Base-by-base conservation (phyloP, 2,113 vertebrate species). In the Trematomus loennbergii region DNA sequence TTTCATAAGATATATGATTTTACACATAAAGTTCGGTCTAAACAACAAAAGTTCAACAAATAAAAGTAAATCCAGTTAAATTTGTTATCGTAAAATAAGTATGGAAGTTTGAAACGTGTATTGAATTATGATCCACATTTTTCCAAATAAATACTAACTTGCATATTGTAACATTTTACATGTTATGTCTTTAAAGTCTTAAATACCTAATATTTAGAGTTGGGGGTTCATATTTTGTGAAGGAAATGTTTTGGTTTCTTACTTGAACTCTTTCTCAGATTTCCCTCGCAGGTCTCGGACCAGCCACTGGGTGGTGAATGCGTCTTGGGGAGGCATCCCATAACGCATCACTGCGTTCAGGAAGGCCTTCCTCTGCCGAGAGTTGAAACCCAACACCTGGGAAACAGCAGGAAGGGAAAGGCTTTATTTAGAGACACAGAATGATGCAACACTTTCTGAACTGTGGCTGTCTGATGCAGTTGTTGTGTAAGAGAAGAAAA, bases 301-400 rank as follows among this genome's bases (percentile, higher is more conserved):
- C 79, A 99, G 95, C 98, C 98, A 99, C 87, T 99, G 98, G 36
- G 97, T 98, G 75, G 97, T 98, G 88, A 99, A 99, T 78, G 97
- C 98, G 69, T 99, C 98, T 86, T 99, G 98, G 1, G 98, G 98
- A 0, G 98, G 98, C 98, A 99, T 99, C 76, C 98, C 98, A n/a
- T 99, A 99, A 79, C 98, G 97, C 97, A 99, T 98, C 88, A 99
- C 98, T 4, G 97, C 98, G n/a, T 99, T 99, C 83, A 99, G 95
- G 95, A 99, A 99, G 29, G 98, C 98, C 92, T 99, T 99, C 86
- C 98, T 93, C 91, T 99, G 98, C 12, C 98, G 96, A 73, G 97
- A 97, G 40, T 99, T 99, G 93, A 99, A 99, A 62, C 98, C 98
- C 93, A 99, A 88, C 55, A 99, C 98, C 98, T 99, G 87, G 13